phyloP scores from a whole-genome alignment of 2,797 vertebrate genomes.

The Micrastur ruficollis region DNA sequence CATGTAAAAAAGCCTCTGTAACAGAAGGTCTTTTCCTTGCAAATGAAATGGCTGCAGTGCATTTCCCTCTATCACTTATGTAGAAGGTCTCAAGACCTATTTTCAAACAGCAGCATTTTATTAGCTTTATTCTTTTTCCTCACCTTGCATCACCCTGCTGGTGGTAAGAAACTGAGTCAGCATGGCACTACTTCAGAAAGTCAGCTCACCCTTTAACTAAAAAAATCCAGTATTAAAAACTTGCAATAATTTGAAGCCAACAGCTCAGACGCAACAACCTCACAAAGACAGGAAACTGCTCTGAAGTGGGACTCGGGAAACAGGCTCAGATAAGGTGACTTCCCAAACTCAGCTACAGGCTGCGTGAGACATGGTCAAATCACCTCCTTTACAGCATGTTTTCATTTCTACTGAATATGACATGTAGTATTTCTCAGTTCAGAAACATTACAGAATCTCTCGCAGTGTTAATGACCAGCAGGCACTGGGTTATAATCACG shows the following conservation, averaged over 20 bases:
- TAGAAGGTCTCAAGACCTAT: neutral
- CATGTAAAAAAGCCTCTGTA: neutral
- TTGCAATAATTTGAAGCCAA: neutral
- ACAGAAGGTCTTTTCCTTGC: neutral
- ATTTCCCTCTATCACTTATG: neutral
- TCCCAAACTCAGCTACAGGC: neutral
- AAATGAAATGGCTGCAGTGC: neutral
- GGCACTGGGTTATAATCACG: neutral
- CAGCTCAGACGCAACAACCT: neutral
- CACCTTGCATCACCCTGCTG: neutral
- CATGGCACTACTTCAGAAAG: neutral
- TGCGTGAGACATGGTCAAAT: rapidly evolving
- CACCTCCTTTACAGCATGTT: rapidly evolving
- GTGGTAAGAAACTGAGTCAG: neutral
- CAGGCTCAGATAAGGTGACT: neutral
- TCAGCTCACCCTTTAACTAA: neutral
- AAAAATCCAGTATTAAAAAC: neutral
- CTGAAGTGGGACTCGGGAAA: neutral
- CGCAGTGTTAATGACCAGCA: neutral
- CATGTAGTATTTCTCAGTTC: neutral
- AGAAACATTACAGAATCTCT: neutral
- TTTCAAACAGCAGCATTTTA: neutral
- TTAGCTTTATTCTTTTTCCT: neutral
- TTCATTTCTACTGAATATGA: neutral
- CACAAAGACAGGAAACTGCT: neutral